Conservation (phyloP, 2,113 vertebrate species). For the Lamprotornis superbus region DNA sequence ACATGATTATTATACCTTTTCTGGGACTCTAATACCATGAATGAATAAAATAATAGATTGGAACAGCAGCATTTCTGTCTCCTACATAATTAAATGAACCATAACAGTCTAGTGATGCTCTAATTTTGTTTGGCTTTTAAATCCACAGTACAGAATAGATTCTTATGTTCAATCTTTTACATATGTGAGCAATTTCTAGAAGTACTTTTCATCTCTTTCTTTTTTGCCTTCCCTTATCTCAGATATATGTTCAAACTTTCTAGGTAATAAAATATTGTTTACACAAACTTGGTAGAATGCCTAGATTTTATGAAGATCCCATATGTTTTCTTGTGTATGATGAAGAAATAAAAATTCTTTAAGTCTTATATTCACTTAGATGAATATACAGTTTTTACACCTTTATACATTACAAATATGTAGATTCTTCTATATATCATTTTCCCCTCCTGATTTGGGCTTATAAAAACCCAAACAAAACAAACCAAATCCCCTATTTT, state of each 20-base stretch:
- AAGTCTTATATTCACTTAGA: neutral
- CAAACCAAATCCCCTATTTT: fast-evolving
- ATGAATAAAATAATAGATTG: neutral
- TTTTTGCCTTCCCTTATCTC: neutral
- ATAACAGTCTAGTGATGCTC: neutral
- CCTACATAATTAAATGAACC: neutral
- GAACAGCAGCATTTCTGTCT: neutral
- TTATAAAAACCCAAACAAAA: neutral
- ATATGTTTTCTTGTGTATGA: neutral
- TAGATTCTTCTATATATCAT: fast-evolving
- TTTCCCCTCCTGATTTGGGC: neutral
- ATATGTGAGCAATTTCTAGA: neutral
- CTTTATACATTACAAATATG: fast-evolving
- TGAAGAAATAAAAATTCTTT: neutral
- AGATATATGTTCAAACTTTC: neutral
- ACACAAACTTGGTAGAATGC: neutral
- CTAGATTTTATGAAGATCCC: neutral
- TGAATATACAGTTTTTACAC: too few species aligned
- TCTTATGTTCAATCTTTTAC: neutral
- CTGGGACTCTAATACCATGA: neutral
- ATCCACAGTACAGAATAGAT: neutral
- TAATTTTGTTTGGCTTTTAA: neutral
- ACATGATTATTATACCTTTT: neutral
- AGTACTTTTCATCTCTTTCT: neutral
- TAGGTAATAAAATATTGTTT: neutral